These are phyloP conservation scores for Lepidocyrtoides sp. DNA, from an alignment of 2,888 invertebrate genomes.

Conservation along the genomic window DNA sequence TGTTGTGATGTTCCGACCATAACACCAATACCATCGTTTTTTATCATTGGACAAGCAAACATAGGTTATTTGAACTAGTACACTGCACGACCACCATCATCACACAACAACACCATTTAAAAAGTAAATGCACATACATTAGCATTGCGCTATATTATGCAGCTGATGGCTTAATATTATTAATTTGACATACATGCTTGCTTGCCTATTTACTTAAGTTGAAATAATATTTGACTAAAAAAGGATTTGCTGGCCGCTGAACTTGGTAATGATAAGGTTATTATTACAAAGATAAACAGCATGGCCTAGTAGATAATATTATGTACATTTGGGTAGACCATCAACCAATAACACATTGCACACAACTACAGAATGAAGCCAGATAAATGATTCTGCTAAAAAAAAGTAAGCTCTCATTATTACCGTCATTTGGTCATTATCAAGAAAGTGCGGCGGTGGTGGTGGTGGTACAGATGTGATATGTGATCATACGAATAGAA, in stretches of 20 bases:
- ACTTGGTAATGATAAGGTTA: constrained; percentile 62
- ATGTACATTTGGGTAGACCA: no score
- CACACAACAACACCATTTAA: no score
- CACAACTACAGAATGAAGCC: background rate
- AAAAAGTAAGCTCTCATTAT: background rate
- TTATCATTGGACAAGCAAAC: no score
- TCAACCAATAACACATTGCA: background rate
- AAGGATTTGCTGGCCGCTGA: constrained; percentile 35
- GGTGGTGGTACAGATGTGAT: constrained; percentile 3
- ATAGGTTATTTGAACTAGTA: no score
- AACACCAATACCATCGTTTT: no score
- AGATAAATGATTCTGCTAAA: background rate
- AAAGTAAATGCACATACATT: no score
- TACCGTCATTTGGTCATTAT: no score
- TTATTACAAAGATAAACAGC: background rate
- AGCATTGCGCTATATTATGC: background rate
- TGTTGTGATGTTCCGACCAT: background rate
- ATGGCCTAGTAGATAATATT: no score
- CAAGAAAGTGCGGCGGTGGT: no score
- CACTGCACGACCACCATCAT: no score
- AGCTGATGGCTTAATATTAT: background rate
- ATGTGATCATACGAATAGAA: constrained; percentile 16
- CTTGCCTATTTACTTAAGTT: background rate
- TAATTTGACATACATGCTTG: background rate
- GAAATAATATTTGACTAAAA: background rate